Evolutionary conservation across 2,888 invertebrate species (phyloP).

Genomic region (Epistrophe eligans): DNA sequence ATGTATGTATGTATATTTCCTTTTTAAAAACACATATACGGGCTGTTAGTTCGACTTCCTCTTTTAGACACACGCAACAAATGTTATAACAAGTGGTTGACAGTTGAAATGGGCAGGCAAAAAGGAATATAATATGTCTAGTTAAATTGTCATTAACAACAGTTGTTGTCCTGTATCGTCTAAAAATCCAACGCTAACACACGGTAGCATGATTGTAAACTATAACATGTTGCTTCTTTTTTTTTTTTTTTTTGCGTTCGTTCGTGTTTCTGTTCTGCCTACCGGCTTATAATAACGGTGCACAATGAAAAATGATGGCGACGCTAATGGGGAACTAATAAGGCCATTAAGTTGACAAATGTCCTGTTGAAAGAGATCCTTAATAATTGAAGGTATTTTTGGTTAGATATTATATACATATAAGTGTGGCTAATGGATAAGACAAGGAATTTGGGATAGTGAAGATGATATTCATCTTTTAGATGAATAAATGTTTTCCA

Average conservation of each 20-base stretch:
- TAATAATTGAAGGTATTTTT: slow-evolving; percentile 10
- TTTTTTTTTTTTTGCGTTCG: not conserved
- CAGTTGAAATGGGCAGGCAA: not conserved
- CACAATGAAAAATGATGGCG: slow-evolving; percentile 12
- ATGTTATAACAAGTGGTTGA: slow-evolving; percentile 13
- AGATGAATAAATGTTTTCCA: not conserved
- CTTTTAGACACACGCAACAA: not conserved
- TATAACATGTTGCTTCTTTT: slow-evolving; percentile 6
- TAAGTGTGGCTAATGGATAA: slow-evolving; percentile 12
- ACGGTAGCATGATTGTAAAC: not conserved
- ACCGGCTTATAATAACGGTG: slow-evolving; percentile 1
- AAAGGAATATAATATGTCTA: slow-evolving; percentile 20
- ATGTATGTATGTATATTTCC: not conserved
- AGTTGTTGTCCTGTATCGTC: not conserved
- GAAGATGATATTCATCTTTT: slow-evolving; percentile 22
- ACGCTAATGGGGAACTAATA: slow-evolving; percentile 43
- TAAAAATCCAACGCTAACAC: not conserved
- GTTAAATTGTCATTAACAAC: slow-evolving; percentile 20
- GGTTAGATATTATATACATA: too few relatives aligned
- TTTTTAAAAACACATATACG: not conserved
- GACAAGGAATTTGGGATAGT: slow-evolving; percentile 3
- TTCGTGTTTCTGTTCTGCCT: not conserved
- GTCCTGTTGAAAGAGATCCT: slow-evolving; percentile 29
- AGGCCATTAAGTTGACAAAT: slow-evolving; percentile 41
- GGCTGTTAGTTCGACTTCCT: slow-evolving; percentile 4